Evolutionary conservation across 2,888 invertebrate genomes (phyloP).

Genomic region (Drosophila acutilabella): DNA sequence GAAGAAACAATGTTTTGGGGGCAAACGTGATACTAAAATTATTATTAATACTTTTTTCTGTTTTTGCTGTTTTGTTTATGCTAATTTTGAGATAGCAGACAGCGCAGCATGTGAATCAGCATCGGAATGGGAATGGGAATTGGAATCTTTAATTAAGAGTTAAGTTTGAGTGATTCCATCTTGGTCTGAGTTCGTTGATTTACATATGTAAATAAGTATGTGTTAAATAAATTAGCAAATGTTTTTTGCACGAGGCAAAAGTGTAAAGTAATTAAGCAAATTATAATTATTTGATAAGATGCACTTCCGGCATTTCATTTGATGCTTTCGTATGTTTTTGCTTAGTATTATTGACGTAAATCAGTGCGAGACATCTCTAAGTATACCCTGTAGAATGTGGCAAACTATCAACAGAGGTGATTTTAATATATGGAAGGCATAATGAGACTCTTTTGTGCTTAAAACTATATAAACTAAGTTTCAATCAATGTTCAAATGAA

Average conservation of each 20-base stretch:
- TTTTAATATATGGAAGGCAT: background rate
- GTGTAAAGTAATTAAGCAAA: constrained; percentile 23
- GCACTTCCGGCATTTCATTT: constrained; percentile 59
- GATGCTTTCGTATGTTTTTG: constrained; percentile 3
- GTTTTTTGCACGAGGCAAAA: constrained; percentile 18
- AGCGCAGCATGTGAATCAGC: constrained; percentile 56
- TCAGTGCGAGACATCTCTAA: background rate
- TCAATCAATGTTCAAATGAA: no score
- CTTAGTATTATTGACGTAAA: constrained; percentile 51
- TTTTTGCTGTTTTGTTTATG: constrained; percentile 36
- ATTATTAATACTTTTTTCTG: constrained; percentile 24
- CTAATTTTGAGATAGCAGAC: constrained; percentile 36
- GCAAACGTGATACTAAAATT: constrained; percentile 72
- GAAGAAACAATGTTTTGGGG: constrained; percentile 53
- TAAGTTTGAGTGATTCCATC: constrained; percentile 14
- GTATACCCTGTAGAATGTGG: background rate
- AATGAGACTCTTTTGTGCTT: background rate
- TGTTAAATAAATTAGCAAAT: constrained; percentile 16
- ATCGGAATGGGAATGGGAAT: constrained; percentile 37
- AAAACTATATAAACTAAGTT: background rate
- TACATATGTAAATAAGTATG: constrained; percentile 18
- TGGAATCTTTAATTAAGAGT: constrained; percentile 8
- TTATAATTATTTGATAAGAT: constrained; percentile 36
- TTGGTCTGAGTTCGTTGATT: constrained; percentile 42
- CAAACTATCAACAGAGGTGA: background rate